A percentile compares a stretch with the other conserved stretches of the same genome.
phyloP scores from a whole-genome alignment of 2,888 invertebrate genomes.

The Escarpia spicata region DNA sequence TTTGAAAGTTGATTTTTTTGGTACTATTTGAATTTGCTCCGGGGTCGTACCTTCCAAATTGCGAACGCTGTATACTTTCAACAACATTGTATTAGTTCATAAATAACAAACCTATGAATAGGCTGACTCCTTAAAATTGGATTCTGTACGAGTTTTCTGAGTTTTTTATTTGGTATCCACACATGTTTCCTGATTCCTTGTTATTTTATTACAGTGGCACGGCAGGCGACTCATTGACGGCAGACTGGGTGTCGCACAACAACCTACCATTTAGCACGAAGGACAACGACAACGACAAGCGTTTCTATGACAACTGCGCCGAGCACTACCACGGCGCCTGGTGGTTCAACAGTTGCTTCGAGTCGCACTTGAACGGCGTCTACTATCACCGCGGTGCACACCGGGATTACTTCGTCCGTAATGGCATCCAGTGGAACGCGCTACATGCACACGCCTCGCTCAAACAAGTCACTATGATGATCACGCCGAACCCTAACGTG shows the following conservation, averaged over 20 bases:
- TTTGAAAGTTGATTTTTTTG: too few relatives aligned
- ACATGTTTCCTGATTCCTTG: not conserved
- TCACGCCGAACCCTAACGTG: conserved; percentile 46
- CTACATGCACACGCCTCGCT: conserved; percentile 61
- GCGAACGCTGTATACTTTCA: too few relatives aligned
- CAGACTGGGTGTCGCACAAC: conserved; percentile 80
- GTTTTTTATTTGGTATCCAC: conserved; percentile 31
- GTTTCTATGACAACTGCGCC: conserved; percentile 63
- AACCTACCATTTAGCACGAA: conserved; percentile 90
- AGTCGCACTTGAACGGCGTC: conserved; percentile 62
- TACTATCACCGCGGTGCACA: conserved; percentile 61
- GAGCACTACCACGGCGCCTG: conserved; percentile 60
- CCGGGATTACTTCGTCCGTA: conserved; percentile 58
- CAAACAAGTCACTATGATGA: conserved; percentile 59
- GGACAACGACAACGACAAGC: conserved; percentile 85
- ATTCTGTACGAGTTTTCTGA: too few relatives aligned
- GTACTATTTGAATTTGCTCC: too few relatives aligned
- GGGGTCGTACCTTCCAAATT: too few relatives aligned
- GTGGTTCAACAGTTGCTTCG: conserved; percentile 64
- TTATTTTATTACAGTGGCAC: conserved; percentile 72
- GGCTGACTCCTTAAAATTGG: too few relatives aligned
- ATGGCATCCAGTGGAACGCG: conserved; percentile 64
- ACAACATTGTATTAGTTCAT: too few relatives aligned
- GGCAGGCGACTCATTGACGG: conserved; percentile 83
- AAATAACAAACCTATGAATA: too few relatives aligned